Base-by-base conservation (phyloP, 2,888 invertebrate species). In the Vannuccia rotundouncinata region DNA sequence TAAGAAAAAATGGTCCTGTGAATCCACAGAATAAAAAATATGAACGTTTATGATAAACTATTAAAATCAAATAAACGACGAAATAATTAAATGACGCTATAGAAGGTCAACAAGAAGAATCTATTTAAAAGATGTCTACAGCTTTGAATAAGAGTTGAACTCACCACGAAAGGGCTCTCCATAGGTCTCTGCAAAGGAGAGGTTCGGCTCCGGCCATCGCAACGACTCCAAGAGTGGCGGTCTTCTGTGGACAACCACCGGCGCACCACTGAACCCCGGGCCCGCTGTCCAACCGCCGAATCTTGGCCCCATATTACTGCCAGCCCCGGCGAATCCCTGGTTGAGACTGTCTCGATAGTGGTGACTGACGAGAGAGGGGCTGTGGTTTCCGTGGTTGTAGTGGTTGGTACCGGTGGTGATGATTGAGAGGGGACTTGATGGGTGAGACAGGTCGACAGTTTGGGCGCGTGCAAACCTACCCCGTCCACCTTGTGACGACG, bases 161-260 rank as follows among this genome's bases (percentile, higher is more conserved):
- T 45, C 66, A 66, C 66, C 66, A 22, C 66, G 5, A 66, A 66
- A 66, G 25, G 66, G 66, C 25, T 66, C 66, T 2, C 66, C 66
- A 22, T 66, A 66, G 22, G 25, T 66, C 66, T 66, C 66, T 2
- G 66, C 13, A 27, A 66, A 66, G 2, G 66, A 66, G 10, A 66
- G 5, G 17, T 45, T 45, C 66, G 13, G 66, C 5, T 66, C 66
- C 25, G 66, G 2, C 66, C 5, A 22, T n/a, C 66, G 66, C 10
- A 5, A 5, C 10, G 66, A n/a, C 25, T 66, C 66, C 2, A 66
- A 22, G 2, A 66, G 66, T 27, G 66, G 22, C 10, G 66, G 17
- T 2, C 66, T 17, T 22, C 66, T 17, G 25, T 27, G 66, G 2
- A 66, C 2, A 5, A n/a, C 22, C 25, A 2, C 66, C 2, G 66